Base-by-base conservation (phyloP, 37 sponge, comb jelly and placozoan genomes). In the Hexactinellida sp. region DNA sequence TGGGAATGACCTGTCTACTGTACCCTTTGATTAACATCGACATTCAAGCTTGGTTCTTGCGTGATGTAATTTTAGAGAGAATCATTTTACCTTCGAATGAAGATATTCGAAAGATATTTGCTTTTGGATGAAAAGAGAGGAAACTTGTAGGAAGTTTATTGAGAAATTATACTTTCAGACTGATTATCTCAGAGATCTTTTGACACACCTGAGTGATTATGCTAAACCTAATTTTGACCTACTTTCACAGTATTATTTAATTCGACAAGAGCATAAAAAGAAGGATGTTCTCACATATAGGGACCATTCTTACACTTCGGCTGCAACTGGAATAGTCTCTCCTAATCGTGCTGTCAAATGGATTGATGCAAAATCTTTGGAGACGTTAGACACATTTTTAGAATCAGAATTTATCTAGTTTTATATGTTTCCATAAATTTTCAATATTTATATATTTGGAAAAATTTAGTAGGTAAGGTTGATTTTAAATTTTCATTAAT, bases 1-100 rank as follows among this genome's bases (percentile, higher is more conserved):
- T 88, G 21, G 89, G 89, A 5, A 88, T 88, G 89, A 39, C 54
- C 37, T 54, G 85, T 83, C 89, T 85, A 54, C 82, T 37, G 28
- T 88, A 85, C 83, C 85, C 89, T 25, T 88, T 85, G 54, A 88
- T 38, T 83, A 54, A 85, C 83, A 85, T 88, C 37, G 82, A 83
- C 36, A 37, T 55, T 10, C 89, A 88, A 38, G 83, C 83, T 16
- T 76, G 85, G 85, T 88, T 82, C 37, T 36, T 37, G 0, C 85
- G 85, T 7, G 82, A 85, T 24, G 83, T 82, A 1, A 85, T 88
- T 55, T 35, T 84, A 54, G 89, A 86, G 0, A n/a, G 38, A 38
- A 84, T 85, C 36, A 1, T 1, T 13, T 23, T 85, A 1, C 89
- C 89, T 9, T 13, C 24, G 0, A n/a, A 38, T 1, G 86, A 39